Base-by-base conservation (phyloP, 2,113 vertebrate genomes). In the Caranx ignobilis region DNA sequence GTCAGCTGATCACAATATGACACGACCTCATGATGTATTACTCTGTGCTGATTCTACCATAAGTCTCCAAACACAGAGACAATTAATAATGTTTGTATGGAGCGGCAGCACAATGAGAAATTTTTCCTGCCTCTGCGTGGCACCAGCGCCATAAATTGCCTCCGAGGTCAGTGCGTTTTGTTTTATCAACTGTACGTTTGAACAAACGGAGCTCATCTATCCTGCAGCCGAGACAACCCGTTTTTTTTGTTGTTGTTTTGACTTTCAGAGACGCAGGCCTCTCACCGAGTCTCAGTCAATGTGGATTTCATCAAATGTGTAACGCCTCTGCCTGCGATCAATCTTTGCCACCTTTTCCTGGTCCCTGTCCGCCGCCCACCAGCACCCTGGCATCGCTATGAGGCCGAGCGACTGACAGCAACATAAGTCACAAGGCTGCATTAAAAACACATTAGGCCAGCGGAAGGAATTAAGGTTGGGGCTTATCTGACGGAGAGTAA, bases 391-490 rank as follows among this genome's bases (percentile, higher is more conserved):
- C 88, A 79, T 92, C 88, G 90, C 91, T 82, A 55, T 39, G 88
- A 90, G 83, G 83, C 88, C 81, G 35, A 8, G 7, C 32, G 10
- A 59, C 85, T 93, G 94, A 95, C 93, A 94, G 92, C 81, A 91
- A 89, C 93, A 95, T 95, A 95, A 94, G 92, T 95, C 94, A 95
- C 82, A 76, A 15, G 76, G 90, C 92, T 92, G 92, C 94, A 95
- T 95, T 95, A 95, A 95, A 95, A 95, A 94, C 94, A 93, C 93
- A 95, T 95, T 94, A 95, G 91, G 83, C 88, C 91, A 85, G 84
- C 78, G 82, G 91, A 93, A 93, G 90, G 91, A 94, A 94, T 94
- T 93, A 92, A 89, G 87, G 89, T 81, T 86, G 77, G 77, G 45
- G 64, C 89, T 91, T 92, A 92, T 93, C 92, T 93, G 93, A 93